Evolutionary conservation across 37 sponge, comb jelly and placozoan species (phyloP).

Genomic region (Geodia barretti): DNA sequence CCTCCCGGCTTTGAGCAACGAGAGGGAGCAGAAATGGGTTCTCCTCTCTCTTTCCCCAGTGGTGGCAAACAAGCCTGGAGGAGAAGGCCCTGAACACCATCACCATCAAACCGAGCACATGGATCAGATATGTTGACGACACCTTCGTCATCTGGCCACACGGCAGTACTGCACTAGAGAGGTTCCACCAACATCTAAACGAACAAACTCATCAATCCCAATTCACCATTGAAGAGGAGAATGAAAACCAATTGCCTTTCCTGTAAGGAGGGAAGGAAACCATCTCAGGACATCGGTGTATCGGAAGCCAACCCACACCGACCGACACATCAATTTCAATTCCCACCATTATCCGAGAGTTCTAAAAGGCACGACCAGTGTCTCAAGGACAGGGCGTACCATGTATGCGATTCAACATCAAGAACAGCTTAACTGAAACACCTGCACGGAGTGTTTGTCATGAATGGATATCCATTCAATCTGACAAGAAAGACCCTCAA

Average conservation of each 20-base stretch:
- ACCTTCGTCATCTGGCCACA: conserved; percentile 28
- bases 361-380: not conserved
- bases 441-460: not conserved
- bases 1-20: too few species aligned
- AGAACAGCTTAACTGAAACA: not conserved
- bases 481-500: too few species aligned
- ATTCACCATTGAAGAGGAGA: conserved; percentile 6
- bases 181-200: conserved; percentile 10
- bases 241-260: conserved; percentile 1
- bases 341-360: conserved; percentile 18
- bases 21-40: too few species aligned
- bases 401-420: not conserved
- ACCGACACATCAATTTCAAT: not conserved
- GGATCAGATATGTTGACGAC: conserved; percentile 41
- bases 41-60: too few species aligned
- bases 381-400: not conserved
- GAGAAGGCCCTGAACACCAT: too few species aligned
- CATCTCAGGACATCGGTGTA: conserved; percentile 1
- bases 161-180: not conserved
- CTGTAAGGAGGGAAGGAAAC: conserved; percentile 1
- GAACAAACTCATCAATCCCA: not conserved
- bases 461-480: not conserved
- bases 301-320: not conserved
- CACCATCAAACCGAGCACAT: conserved; percentile 16
- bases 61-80: too few species aligned